Conservation (phyloP, 2,113 vertebrate genomes). For the Callospermophilus lateralis region DNA sequence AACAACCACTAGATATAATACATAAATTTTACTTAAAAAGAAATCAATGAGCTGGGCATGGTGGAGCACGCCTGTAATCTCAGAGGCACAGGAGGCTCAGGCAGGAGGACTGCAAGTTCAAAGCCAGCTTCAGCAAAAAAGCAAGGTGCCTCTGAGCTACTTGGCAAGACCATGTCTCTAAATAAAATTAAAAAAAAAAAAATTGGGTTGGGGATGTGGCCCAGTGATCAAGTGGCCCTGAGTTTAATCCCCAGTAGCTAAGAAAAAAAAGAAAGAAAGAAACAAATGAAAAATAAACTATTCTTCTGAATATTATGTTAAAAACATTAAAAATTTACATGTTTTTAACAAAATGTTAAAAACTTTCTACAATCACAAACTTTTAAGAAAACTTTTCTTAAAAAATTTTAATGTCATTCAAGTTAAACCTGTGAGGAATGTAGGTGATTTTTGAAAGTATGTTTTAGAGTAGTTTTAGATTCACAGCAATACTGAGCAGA, state of each 20-base stretch:
- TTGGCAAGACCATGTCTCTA: too few relatives aligned
- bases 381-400: neutral
- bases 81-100: too few relatives aligned
- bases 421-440: neutral
- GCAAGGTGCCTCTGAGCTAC: too few relatives aligned
- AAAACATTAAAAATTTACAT: neutral
- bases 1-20: neutral
- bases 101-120: too few relatives aligned
- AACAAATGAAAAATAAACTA: slow-evolving; percentile 50
- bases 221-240: too few relatives aligned
- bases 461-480: neutral
- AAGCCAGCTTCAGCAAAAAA: too few relatives aligned
- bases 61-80: too few relatives aligned
- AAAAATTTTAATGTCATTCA: neutral
- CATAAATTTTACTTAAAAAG: slow-evolving; percentile 53
- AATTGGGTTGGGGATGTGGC: too few relatives aligned
- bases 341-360: neutral
- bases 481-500: neutral
- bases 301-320: slow-evolving; percentile 11
- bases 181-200: too few relatives aligned
- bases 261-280: neutral
- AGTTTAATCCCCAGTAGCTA: too few relatives aligned
- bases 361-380: neutral
- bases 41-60: neutral
- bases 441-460: neutral